Evolutionary conservation across 2,888 invertebrate genomes (phyloP), one percentile per base, ranked within the genome.

Genomic region (Zonitis immaculata): DNA sequence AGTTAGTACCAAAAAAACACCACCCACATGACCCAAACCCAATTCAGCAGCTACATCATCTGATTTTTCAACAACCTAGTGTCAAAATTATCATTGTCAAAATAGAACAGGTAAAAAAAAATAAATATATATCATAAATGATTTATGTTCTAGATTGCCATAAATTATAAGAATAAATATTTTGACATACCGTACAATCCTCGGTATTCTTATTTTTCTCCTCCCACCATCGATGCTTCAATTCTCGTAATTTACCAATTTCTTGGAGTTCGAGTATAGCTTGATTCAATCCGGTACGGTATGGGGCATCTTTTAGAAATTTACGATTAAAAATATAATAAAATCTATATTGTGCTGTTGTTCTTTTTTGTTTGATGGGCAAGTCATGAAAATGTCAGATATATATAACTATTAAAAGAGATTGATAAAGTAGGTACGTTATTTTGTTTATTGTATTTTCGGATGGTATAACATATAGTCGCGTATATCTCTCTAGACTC

Each of bases 191-290:
- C 59, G 74, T 76, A 70, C 87, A 87, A 51, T 77, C 76, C 32
- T 80, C 79, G 11, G 28, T 28, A 27, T 82, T 82, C 3, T 82
- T 81, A 16, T 85, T 80, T 59, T 80, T 81, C 68, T 82, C 78
- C 67, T 86, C 85, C 96, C 96, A 98, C 96, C 96, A 98, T 69
- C 88, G 89, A 49, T 87, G 85, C 76, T 95, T 95, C 47, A 97
- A 76, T 54, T 83, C 82, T 44, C 85, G 86, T 35, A 97, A 79
- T 61, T 83, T 82, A 0, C 95, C 95, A 60, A 86, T 87, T 75
- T 98, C 96, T 72, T 96, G 95, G 59, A 98, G 80, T 75, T 88
- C 88, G 16, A 97, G 76, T 39, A 98, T 89, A 0, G 92, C 91
- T 55, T 89, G 89, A 66, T 91, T 95, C 25, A 97, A 86, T 20